These are phyloP conservation scores for Tiaroga cobitis DNA, from an alignment of 2,797 vertebrate species.

Conservation along the genomic window DNA sequence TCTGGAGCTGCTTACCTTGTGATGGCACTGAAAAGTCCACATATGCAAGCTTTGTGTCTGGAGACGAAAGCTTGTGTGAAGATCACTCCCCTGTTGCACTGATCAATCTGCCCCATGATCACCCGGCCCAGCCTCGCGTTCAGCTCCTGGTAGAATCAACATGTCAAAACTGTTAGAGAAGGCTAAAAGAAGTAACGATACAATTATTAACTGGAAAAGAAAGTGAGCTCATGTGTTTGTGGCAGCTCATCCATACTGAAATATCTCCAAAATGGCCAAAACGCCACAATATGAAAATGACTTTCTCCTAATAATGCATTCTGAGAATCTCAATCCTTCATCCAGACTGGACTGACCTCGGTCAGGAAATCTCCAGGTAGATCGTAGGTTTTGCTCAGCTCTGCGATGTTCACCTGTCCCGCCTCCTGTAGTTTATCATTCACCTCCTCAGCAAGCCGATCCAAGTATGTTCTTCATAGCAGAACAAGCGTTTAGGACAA, in stretches of 20 bases:
- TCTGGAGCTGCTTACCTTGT: slow-evolving; percentile 80
- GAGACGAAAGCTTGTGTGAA: slow-evolving; percentile 92
- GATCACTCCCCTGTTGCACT: slow-evolving; percentile 90
- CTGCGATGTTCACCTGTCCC: slow-evolving; percentile 89
- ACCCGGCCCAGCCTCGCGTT: slow-evolving; percentile 85
- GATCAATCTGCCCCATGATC: slow-evolving; percentile 90
- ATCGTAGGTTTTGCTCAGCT: slow-evolving; percentile 92
- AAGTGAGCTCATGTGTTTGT: not conserved
- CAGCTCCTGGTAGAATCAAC: slow-evolving; percentile 77
- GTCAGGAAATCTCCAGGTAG: slow-evolving; percentile 92
- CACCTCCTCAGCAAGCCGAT: slow-evolving; percentile 91
- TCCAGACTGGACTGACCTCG: slow-evolving; percentile 77
- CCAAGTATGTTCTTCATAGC: slow-evolving; percentile 83
- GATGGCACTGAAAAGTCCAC: slow-evolving; percentile 91
- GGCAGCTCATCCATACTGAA: not conserved
- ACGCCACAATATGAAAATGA: too few relatives aligned
- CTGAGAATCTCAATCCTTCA: not conserved
- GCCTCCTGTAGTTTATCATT: slow-evolving; percentile 96
- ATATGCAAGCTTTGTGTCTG: slow-evolving; percentile 90
- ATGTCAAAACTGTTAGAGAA: not conserved
- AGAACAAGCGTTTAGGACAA: slow-evolving; percentile 14
- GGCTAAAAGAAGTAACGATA: not conserved
- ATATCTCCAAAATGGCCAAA: not conserved
- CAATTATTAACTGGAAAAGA: not conserved
- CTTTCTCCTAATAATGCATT: not conserved